Percentiles rank a stretch among this genome's conserved stretches.
Evolutionary conservation across 2,797 vertebrate genomes (phyloP).

Genomic region (Rhinogobio ventralis): DNA sequence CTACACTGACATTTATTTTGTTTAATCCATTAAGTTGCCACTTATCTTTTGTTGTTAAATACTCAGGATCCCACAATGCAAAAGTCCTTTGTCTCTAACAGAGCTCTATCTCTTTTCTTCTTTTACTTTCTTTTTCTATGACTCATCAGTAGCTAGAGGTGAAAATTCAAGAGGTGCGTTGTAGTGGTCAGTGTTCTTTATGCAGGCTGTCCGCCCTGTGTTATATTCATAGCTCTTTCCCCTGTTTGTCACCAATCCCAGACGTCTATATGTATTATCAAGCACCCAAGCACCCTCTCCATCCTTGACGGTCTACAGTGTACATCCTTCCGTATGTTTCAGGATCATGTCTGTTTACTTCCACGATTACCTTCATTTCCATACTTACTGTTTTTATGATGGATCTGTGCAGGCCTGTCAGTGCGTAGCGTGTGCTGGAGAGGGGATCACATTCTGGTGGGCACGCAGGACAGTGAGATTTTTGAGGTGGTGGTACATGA

Average conservation of each 20-base stretch:
- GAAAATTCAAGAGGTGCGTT: constrained; percentile 84
- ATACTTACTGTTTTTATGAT: not conserved
- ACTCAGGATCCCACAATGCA: constrained; percentile 27
- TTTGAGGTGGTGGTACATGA: constrained; percentile 99
- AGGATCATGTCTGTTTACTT: constrained; percentile 30
- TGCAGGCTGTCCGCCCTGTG: constrained; percentile 62
- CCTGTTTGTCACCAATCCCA: constrained; percentile 68
- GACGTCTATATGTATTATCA: constrained; percentile 61
- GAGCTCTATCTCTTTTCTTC: constrained; percentile 55
- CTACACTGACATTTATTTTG: not conserved
- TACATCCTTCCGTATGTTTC: constrained; percentile 47
- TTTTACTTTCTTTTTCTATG: constrained; percentile 63
- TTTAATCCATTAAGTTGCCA: constrained; percentile 5
- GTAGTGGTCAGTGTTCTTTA: constrained; percentile 57
- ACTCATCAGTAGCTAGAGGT: constrained; percentile 82
- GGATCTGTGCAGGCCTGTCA: constrained; percentile 84
- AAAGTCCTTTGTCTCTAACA: constrained; percentile 53
- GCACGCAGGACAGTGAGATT: constrained; percentile 98
- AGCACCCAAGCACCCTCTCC: constrained; percentile 36
- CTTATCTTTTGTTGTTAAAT: constrained; percentile 8
- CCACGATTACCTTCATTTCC: not conserved
- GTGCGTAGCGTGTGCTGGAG: constrained; percentile 98
- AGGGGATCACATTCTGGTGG: constrained; percentile 96
- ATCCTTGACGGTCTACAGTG: constrained; percentile 40
- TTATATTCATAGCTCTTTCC: constrained; percentile 68